Evolutionary conservation across 2,888 invertebrate species (phyloP).

Genomic region (Silvanus unidentatus): DNA sequence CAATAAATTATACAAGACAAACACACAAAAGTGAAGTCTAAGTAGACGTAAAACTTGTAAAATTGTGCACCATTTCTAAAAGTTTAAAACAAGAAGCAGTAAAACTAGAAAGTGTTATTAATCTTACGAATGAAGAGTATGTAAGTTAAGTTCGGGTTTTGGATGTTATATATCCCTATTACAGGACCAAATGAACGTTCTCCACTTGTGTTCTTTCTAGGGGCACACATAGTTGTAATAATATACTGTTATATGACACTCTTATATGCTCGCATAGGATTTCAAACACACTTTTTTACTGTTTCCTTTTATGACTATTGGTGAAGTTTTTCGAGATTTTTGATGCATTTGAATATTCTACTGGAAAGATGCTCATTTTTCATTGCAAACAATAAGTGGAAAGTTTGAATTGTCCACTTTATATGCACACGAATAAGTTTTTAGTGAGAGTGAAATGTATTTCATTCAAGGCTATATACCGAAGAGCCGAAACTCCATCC

Average conservation of each 20-base stretch:
- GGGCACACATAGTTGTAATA: not conserved
- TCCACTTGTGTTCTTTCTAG: conserved; percentile 9
- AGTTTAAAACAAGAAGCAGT: conserved; percentile 16
- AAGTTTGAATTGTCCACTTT: no score
- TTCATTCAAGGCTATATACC: no score
- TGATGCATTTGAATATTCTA: conserved; percentile 20
- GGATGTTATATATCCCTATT: conserved; percentile 16
- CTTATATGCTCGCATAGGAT: conserved; percentile 7
- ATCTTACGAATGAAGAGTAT: conserved; percentile 24
- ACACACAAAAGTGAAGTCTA: conserved; percentile 2
- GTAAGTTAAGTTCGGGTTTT: conserved; percentile 19
- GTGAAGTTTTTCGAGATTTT: conserved; percentile 22
- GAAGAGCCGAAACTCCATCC: no score
- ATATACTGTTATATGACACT: conserved; percentile 9
- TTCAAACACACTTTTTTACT: conserved; percentile 13
- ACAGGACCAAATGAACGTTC: conserved; percentile 8
- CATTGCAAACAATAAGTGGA: not conserved
- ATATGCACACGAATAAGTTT: no score
- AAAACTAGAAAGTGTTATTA: conserved; percentile 26
- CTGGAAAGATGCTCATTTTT: not conserved
- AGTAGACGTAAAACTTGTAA: conserved; percentile 9
- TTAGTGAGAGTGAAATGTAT: no score
- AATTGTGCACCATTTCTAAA: conserved; percentile 13
- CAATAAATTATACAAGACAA: conserved; percentile 5
- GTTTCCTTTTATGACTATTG: conserved; percentile 26